A percentile compares a stretch with the other conserved stretches of the same genome.
phyloP scores from a whole-genome alignment of 2,888 invertebrate species.

The Erebia aethiops region DNA sequence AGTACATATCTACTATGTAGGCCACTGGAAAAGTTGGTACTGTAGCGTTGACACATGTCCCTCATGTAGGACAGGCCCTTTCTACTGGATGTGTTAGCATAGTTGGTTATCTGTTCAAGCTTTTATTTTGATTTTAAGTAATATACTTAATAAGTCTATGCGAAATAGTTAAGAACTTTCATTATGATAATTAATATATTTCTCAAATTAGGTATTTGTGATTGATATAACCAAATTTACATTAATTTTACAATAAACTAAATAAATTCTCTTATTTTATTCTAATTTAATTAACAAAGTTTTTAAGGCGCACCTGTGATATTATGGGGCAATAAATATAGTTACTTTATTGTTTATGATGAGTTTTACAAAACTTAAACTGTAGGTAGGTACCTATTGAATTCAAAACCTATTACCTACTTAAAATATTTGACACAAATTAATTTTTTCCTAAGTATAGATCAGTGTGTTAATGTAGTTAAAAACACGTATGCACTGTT shows the following conservation, averaged over 20 bases:
- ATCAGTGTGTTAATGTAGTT: no score
- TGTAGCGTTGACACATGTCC: no score
- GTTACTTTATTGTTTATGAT: neutral
- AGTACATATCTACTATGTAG: no score
- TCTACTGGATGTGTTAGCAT: no score
- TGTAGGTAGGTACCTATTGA: neutral
- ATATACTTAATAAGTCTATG: no score
- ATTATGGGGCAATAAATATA: neutral
- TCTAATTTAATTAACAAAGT: neutral
- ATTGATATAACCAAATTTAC: conserved; percentile 8
- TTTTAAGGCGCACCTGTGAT: neutral
- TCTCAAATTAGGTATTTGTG: conserved; percentile 6
- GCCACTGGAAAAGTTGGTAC: no score
- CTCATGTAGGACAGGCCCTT: no score
- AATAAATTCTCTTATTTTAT: neutral
- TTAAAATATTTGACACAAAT: conserved; percentile 7
- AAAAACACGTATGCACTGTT: conserved; percentile 2
- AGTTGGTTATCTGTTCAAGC: no score
- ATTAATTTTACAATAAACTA: neutral
- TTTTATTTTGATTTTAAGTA: no score
- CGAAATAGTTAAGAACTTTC: no score
- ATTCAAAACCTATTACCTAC: neutral
- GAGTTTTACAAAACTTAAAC: neutral
- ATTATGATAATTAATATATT: no score
- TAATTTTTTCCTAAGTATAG: neutral